Base-by-base conservation (phyloP, 2,797 vertebrate genomes). In the Thunnus albacares region DNA sequence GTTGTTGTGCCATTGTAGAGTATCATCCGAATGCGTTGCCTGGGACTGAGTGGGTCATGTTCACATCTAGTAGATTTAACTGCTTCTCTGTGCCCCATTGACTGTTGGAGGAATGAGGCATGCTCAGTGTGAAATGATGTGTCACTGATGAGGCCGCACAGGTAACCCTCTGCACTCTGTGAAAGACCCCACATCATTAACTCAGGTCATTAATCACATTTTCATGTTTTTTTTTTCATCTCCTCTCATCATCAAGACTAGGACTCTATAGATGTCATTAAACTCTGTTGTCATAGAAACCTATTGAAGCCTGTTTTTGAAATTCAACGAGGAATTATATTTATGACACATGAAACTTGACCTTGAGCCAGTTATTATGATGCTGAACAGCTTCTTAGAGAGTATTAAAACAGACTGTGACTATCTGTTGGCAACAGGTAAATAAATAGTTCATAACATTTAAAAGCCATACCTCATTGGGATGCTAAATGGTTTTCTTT, bases 101-200 rank as follows among this genome's bases (percentile, higher is more conserved):
- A 60, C 86, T 85, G 85, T 52, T 52, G 75, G 71, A 64, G 76
- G 85, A 90, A 89, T 90, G 89, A 88, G 84, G 75, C 86, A 1
- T 87, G 81, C 61, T 85, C 57, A 17, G 38, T 67, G 88, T 89
- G 89, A 89, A 93, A 90, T 90, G 87, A 69, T 14, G 57, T 89
- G 74, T 87, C 81, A 80, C 89, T 88, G 86, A 90, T 90, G 81
- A 87, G 81, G 74, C 69, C 64, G 30, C 72, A 28, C 80, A 61
- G 76, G 87, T 79, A 89, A 76, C 77, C 77, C 72, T 4, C 5
- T 41, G 24, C 53, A 49, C 77, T 71, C 22, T 1, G 57, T 41
- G 28, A 57, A 72, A 62, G 35, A 53, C 62, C 78, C 70, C 45
- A 41, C 63, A 59, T 81, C 53, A 38, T 65, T 63, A 83, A 59